Evolutionary conservation across 2,113 vertebrate species (phyloP).

Genomic region (Charina bottae): DNA sequence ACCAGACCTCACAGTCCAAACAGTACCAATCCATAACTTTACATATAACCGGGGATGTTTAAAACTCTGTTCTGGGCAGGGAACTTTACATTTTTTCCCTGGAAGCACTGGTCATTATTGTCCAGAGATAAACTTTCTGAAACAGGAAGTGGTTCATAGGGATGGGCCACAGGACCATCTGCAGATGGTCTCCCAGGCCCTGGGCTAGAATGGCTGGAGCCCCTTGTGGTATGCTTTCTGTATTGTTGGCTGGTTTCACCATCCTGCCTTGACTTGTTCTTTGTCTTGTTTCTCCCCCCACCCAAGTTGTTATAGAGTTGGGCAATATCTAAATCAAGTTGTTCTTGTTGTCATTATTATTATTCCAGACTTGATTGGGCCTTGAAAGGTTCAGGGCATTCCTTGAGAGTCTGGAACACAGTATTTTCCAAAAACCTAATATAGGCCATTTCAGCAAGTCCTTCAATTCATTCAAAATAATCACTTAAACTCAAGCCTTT

Average conservation of each 20-base stretch:
- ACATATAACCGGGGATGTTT: background rate
- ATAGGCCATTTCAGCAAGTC: background rate
- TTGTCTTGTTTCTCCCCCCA: background rate
- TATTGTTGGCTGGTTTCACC: background rate
- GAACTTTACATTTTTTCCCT: background rate
- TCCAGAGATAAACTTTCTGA: background rate
- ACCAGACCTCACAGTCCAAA: background rate
- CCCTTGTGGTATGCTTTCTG: background rate
- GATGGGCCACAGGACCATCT: background rate
- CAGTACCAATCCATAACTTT: background rate
- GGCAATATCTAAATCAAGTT: too few relatives aligned
- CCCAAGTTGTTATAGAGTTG: too few relatives aligned
- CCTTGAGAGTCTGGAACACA: background rate
- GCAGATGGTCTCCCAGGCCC: background rate
- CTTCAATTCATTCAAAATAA: background rate
- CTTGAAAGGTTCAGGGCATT: background rate
- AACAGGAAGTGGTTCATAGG: background rate
- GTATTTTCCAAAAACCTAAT: background rate
- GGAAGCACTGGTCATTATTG: background rate
- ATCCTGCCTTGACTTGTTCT: background rate
- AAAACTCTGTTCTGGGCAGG: background rate
- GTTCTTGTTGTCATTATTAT: too few relatives aligned
- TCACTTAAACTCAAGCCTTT: background rate
- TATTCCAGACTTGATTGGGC: background rate
- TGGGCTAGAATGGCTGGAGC: background rate